These are phyloP conservation scores for Larimichthys crocea DNA, from an alignment of 2,113 vertebrate genomes.

Conservation along the genomic window DNA sequence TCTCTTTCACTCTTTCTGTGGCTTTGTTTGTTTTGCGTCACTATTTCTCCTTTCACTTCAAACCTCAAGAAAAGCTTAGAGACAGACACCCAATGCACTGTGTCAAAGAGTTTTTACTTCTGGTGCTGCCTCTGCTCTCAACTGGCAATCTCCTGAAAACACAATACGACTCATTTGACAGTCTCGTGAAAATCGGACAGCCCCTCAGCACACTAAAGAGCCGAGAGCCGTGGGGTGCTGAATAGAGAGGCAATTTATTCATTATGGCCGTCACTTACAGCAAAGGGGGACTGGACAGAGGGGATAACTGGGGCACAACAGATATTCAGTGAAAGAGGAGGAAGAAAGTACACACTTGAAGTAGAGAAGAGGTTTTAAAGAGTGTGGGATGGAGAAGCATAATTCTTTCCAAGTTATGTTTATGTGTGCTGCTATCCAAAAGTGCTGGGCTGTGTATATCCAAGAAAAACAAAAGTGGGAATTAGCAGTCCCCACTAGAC, in stretches of 20 bases:
- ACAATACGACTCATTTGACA: constrained; percentile 63
- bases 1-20: not conserved
- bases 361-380: not conserved
- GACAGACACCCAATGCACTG: constrained; percentile 22
- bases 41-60: constrained; percentile 42
- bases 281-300: constrained; percentile 24
- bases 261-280: constrained; percentile 56
- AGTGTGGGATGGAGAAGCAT: constrained; percentile 17
- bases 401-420: constrained; percentile 43
- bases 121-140: constrained; percentile 20
- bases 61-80: constrained; percentile 34
- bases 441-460: constrained; percentile 18
- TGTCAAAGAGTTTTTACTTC: constrained; percentile 22
- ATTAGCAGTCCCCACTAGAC: constrained; percentile 41
- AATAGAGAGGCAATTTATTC: constrained; percentile 58
- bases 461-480: constrained; percentile 59
- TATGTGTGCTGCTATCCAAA: constrained; percentile 48
- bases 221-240: constrained; percentile 44
- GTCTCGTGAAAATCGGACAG: constrained; percentile 58
- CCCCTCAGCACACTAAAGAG: constrained; percentile 64
- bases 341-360: constrained; percentile 16
- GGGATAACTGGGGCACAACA: not conserved
- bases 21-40: not conserved
- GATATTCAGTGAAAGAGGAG: constrained; percentile 9
- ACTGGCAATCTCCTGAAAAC: constrained; percentile 41